Evolutionary conservation across 2,797 vertebrate genomes (phyloP), one percentile per base, ranked within the genome.

Genomic region (Enteromius unitaeniatus): DNA sequence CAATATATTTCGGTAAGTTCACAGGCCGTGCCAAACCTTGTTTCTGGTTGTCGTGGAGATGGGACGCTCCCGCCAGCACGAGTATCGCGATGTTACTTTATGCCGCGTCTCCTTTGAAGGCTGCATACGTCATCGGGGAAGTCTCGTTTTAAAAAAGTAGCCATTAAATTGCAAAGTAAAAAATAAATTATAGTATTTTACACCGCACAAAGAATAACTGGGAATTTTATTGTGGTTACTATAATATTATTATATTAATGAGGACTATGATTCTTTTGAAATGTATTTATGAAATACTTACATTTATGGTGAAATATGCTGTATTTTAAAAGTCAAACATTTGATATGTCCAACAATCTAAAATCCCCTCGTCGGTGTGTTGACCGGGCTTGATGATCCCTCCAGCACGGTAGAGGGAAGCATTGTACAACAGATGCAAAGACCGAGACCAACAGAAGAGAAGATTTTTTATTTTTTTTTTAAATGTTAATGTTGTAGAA

Each of bases 41-140:
- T 42, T 21, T 31, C 6, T 45, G 14, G 70, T 74, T 74, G 86
- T 10, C 83, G 81, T 87, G 83, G 88, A 78, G 73, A 87, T 19
- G 26, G 58, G 86, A 87, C 82, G 77, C 79, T 51, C 9, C 28
- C 15, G 31, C 4, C 47, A 23, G 51, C 7, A 4, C 19, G 14
- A 51, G 21, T 21, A 26, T 60, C 3, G 40, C 3, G 4, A 49
- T 23, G 17, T 70, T 28, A 21, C 13, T 2, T 19, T 60, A 45
- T 45, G 42, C 42, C 10, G 42, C 42, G 42, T 45, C 42, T 45
- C 11, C 3, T 45, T 45, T 45, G 42, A 45, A 45, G 42, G 3
- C 11, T 45, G 42, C 11, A 45, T 45, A 45, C 42, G 42, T 45
- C 42, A 45, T 45, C 42, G 11, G 11, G 42, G 42, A 45, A 45